Percentiles rank a stretch among this genome's conserved stretches.
Conservation (phyloP, 2,113 vertebrate genomes). For the Tonatia bakeri region DNA sequence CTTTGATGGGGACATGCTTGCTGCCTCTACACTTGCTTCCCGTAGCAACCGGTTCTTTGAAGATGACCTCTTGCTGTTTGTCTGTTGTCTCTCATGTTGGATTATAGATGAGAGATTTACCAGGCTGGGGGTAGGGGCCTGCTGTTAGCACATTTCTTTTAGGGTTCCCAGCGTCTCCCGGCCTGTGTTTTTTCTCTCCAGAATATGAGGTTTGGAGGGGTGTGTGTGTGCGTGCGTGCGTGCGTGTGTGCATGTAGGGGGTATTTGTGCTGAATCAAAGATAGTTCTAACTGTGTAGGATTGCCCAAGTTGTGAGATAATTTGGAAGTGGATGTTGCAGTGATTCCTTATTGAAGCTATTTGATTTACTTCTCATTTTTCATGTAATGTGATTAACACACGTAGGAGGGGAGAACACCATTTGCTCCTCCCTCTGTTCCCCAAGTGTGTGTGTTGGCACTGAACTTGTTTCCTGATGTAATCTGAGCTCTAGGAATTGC, state of each 20-base stretch:
- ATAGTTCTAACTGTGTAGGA: neutral
- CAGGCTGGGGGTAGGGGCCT: slow-evolving; percentile 73
- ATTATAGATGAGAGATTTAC: slow-evolving; percentile 84
- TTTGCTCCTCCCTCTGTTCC: neutral
- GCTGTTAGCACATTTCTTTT: slow-evolving; percentile 77
- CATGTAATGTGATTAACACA: slow-evolving; percentile 3
- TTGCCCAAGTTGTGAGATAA: neutral
- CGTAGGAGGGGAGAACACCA: neutral
- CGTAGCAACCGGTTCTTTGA: slow-evolving; percentile 91
- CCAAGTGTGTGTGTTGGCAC: neutral
- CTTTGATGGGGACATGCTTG: slow-evolving; percentile 92
- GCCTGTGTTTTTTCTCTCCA: slow-evolving; percentile 45
- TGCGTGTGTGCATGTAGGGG: neutral
- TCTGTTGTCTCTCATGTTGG: slow-evolving; percentile 86
- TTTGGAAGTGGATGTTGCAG: slow-evolving; percentile 13
- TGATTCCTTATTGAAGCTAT: neutral
- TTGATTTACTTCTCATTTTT: slow-evolving; percentile 51
- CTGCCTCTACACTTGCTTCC: slow-evolving; percentile 84
- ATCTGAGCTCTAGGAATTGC: slow-evolving; percentile 39
- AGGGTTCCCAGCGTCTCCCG: slow-evolving; percentile 60
- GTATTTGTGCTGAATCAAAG: neutral
- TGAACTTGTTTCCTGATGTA: neutral
- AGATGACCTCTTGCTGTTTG: slow-evolving; percentile 91
- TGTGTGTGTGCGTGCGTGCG: neutral
- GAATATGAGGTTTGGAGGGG: slow-evolving; percentile 9